Evolutionary conservation across 2,113 vertebrate genomes (phyloP).

Genomic region (Macquaria ambigua): DNA sequence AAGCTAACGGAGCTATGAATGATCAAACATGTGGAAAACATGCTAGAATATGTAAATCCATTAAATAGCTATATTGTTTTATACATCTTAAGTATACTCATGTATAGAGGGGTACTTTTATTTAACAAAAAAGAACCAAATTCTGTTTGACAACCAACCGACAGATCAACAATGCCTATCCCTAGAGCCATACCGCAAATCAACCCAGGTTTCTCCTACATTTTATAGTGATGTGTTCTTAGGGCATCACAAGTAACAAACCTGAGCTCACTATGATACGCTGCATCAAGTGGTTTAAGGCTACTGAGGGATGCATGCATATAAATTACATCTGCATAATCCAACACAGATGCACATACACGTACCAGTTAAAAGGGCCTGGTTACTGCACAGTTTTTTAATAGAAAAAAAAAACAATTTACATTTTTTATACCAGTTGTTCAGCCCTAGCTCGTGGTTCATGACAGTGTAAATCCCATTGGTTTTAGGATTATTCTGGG

Average conservation of each 20-base stretch:
- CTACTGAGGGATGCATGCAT: slow-evolving; percentile 23
- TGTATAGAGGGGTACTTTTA: background rate
- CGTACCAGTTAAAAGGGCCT: background rate
- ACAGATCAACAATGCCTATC: background rate
- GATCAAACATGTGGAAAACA: slow-evolving; percentile 41
- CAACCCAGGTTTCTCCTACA: background rate
- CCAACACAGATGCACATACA: slow-evolving; percentile 10
- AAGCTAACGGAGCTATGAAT: slow-evolving; percentile 24
- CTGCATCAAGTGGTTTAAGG: slow-evolving; percentile 20
- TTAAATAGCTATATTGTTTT: background rate
- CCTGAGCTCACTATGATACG: background rate
- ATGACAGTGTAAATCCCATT: slow-evolving; percentile 4
- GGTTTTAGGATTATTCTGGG: slow-evolving; percentile 16
- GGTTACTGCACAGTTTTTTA: background rate
- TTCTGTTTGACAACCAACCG: background rate
- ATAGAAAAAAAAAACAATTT: background rate
- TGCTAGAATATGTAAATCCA: slow-evolving; percentile 16
- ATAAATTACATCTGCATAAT: slow-evolving; percentile 38
- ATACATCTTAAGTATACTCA: background rate
- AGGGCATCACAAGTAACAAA: background rate
- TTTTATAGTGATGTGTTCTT: background rate
- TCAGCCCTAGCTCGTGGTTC: background rate
- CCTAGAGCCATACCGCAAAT: background rate
- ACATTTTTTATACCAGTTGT: background rate
- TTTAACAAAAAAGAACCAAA: background rate